Evolutionary conservation across 2,797 vertebrate genomes (phyloP).

Genomic region (Poecile montanus): DNA sequence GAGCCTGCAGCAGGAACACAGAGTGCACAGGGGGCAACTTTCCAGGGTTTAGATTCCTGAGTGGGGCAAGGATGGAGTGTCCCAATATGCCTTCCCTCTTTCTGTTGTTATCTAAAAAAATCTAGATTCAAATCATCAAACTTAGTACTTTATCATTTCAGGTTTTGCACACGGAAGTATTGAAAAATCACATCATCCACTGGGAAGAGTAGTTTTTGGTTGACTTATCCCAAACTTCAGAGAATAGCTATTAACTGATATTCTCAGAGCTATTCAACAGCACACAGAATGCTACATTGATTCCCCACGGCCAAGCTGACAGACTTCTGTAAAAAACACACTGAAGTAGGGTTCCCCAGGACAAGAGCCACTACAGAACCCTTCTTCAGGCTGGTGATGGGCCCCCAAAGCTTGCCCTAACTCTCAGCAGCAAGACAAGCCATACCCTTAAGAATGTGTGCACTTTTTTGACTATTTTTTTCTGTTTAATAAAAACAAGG

Average conservation of each 20-base stretch:
- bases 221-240: not conserved
- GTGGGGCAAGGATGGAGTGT: accelerated
- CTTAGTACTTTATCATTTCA: accelerated
- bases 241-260: not conserved
- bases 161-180: not conserved
- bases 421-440: accelerated
- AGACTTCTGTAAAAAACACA: not conserved
- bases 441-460: not conserved
- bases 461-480: not conserved
- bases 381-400: not conserved
- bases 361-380: not conserved
- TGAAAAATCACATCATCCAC: not conserved
- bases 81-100: not conserved
- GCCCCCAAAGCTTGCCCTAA: not conserved
- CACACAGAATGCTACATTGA: not conserved
- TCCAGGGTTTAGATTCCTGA: not conserved
- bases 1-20: accelerated
- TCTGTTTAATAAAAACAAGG: not conserved
- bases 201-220: not conserved
- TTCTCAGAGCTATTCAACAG: not conserved
- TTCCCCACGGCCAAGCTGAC: not conserved
- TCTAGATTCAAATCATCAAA: not conserved
- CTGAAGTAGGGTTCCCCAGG: not conserved
- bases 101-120: not conserved
- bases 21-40: not conserved